These are phyloP conservation scores for Thymallus thymallus DNA, from an alignment of 2,113 vertebrate genomes.

Conservation along the genomic window DNA sequence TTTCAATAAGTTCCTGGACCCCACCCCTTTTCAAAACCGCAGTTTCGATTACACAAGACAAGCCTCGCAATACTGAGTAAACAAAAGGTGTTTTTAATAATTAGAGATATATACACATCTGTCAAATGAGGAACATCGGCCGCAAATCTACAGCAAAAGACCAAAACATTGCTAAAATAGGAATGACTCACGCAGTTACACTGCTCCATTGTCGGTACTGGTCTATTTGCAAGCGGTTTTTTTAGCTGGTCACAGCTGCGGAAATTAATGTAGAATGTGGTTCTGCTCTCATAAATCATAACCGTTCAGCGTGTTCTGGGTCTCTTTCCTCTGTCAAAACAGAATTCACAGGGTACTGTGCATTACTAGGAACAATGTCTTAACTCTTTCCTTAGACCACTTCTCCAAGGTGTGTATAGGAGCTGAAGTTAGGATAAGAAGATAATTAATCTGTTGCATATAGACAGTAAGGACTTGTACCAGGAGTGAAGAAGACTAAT, in stretches of 20 bases:
- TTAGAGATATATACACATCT: constrained; percentile 67
- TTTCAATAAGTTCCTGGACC: constrained; percentile 62
- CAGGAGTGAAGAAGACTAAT: not conserved
- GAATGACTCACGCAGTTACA: constrained; percentile 70
- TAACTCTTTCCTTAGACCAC: constrained; percentile 50
- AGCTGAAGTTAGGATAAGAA: constrained; percentile 22
- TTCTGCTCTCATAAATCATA: constrained; percentile 73
- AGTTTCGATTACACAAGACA: constrained; percentile 65
- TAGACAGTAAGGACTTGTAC: constrained; percentile 14
- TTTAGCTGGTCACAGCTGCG: constrained; percentile 71
- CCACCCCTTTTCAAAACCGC: constrained; percentile 41
- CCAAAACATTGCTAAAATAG: constrained; percentile 73
- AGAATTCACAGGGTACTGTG: constrained; percentile 60
- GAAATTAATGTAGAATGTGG: constrained; percentile 78
- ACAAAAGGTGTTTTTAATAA: constrained; percentile 76
- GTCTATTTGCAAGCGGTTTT: constrained; percentile 70
- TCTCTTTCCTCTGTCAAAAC: constrained; percentile 58
- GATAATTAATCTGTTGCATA: constrained; percentile 6
- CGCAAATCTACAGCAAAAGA: constrained; percentile 60
- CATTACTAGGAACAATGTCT: constrained; percentile 50
- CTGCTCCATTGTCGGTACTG: constrained; percentile 61
- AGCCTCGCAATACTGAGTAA: constrained; percentile 59
- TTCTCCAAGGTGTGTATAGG: constrained; percentile 33
- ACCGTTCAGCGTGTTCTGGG: constrained; percentile 61
- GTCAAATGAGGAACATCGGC: constrained; percentile 70